Evolutionary conservation across 2,797 vertebrate species (phyloP).

Genomic region (Lophius americanus): DNA sequence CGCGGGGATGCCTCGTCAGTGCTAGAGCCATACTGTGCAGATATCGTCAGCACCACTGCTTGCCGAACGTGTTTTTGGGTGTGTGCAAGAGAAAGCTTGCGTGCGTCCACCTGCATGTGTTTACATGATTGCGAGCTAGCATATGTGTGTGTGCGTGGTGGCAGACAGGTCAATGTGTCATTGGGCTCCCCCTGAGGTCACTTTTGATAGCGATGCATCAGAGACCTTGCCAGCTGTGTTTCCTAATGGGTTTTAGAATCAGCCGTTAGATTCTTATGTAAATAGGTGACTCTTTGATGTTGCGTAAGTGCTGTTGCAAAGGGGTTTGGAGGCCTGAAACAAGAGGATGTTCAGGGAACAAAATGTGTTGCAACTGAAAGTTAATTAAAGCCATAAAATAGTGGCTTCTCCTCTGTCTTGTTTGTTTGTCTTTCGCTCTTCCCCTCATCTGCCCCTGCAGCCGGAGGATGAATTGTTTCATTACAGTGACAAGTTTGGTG

Average conservation of each 20-base stretch:
- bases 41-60: constrained; percentile 39
- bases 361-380: constrained; percentile 68
- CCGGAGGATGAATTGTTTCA: constrained; percentile 77
- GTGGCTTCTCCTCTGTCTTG: constrained; percentile 51
- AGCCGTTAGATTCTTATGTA: constrained; percentile 75
- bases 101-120: constrained; percentile 20
- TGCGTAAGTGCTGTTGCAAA: constrained; percentile 57
- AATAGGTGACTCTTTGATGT: constrained; percentile 68
- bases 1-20: constrained; percentile 38
- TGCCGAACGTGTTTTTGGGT: constrained; percentile 22
- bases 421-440: constrained; percentile 61
- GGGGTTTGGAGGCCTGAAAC: constrained; percentile 65
- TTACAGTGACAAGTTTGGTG: constrained; percentile 76
- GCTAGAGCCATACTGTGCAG: constrained; percentile 58
- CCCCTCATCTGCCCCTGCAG: constrained; percentile 35
- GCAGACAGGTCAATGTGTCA: constrained; percentile 26
- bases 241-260: constrained; percentile 71
- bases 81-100: not conserved
- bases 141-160: constrained; percentile 8
- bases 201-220: constrained; percentile 67
- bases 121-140: not conserved
- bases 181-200: constrained; percentile 60
- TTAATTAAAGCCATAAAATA: constrained; percentile 74
- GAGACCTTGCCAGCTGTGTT: constrained; percentile 63
- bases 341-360: constrained; percentile 41